Base-by-base conservation (phyloP, 2,888 invertebrate genomes). In the Cinara cedri region DNA sequence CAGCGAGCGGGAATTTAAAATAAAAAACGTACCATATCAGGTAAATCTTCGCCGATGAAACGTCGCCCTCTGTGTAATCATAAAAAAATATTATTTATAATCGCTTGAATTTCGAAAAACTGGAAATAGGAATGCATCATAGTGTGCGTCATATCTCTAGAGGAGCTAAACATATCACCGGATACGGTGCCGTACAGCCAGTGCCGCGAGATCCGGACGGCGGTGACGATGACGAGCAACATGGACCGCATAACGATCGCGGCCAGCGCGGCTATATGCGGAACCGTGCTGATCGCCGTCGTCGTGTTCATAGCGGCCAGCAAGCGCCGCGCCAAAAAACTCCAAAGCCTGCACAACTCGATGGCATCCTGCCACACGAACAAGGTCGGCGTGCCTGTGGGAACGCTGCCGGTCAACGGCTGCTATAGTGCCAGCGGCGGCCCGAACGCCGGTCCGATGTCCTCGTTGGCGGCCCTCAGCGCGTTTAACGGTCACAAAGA, bases 181-280 rank as follows among this genome's bases (percentile, higher is more conserved):
- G 93, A 94, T 84, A 92, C 91, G 82, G 94, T 95, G 82, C 95
- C 94, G 70, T 93, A 92, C 87, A 89, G 89, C 82, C 96, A 94
- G 86, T 96, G 96, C 85, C 90, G 94, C 75, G 96, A 96, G 87
- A 93, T 96, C 80, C 91, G 95, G 82, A 95, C 95, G 3, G 93
- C 93, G 68, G 90, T 92, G 68, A 91, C 93, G 21, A 91, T 93
- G 66, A 91, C 93, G 74, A 93, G 94, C 80, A 94, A 95, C 87
- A 95, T 96, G 93, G 96, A 96, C 87, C 96, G 95, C 87, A 95
- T 96, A 84, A 96, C 96, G 74, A 96, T 96, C 84, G 95, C 94
- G 34, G 95, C 95, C 4, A 94, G 95, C 85, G 95, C 95, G 24
- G 95, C 95, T 81, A 96, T 96, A 85, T 96, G 96, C 86, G 94